Percentiles rank a stretch among this genome's conserved stretches.
These are phyloP conservation scores for Prinia subflava DNA, from an alignment of 2,113 vertebrate genomes.

Conservation along the genomic window DNA sequence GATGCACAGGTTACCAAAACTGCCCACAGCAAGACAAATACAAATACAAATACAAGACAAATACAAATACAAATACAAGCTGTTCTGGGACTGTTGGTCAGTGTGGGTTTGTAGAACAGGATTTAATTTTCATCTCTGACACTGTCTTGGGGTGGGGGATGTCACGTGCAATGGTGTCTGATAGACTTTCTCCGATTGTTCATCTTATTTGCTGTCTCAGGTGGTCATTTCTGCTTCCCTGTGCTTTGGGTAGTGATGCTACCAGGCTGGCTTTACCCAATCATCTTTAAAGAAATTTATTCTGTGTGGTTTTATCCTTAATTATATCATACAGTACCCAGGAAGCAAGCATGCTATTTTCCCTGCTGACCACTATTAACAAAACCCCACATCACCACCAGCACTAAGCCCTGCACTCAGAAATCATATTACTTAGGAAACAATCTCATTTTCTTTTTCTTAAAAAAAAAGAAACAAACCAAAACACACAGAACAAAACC, in stretches of 20 bases:
- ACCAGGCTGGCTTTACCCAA: neutral
- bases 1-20: neutral
- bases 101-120: neutral
- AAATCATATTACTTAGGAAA: constrained; percentile 23
- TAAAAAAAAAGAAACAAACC: neutral
- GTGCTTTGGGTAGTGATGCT: neutral
- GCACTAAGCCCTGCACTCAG: neutral
- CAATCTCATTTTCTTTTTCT: neutral
- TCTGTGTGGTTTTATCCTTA: neutral
- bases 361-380: neutral
- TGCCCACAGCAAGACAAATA: constrained; percentile 37
- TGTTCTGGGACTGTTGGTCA: neutral
- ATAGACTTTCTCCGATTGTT: neutral
- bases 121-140: neutral
- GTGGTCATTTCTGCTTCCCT: neutral
- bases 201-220: neutral
- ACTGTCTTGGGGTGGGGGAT: neutral
- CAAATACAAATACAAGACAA: neutral
- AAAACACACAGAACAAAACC: neutral
- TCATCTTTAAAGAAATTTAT: neutral
- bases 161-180: neutral
- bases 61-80: neutral
- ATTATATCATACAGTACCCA: neutral
- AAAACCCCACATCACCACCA: neutral
- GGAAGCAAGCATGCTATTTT: neutral